Evolutionary conservation across 2,797 vertebrate genomes (phyloP).

Genomic region (Pyrocephalus nanus): DNA sequence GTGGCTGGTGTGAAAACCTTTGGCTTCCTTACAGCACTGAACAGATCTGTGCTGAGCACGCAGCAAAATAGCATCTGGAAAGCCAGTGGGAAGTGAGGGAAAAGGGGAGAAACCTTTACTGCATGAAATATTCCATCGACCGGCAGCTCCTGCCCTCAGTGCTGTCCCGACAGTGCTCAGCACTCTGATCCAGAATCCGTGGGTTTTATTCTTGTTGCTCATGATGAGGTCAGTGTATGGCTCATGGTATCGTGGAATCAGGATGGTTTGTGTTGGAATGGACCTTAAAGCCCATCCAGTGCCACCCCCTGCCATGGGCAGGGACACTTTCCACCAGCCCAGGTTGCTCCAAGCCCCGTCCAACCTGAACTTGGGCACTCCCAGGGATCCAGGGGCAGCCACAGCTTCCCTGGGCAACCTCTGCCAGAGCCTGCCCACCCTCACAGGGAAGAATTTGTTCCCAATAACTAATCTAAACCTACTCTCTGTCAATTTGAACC

Average conservation of each 20-base stretch:
- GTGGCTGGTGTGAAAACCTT: constrained; percentile 55
- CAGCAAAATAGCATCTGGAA: constrained; percentile 63
- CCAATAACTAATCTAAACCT: background rate
- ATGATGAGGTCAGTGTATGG: background rate
- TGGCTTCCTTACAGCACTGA: constrained; percentile 50
- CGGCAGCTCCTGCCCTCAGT: constrained; percentile 15
- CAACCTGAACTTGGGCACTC: background rate
- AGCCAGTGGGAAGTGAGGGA: constrained; percentile 51
- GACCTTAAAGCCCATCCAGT: background rate
- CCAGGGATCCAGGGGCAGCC: background rate
- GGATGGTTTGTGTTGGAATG: background rate
- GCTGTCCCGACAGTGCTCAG: background rate
- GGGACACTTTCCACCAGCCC: background rate
- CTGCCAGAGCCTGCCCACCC: background rate
- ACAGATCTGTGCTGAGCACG: constrained; percentile 49
- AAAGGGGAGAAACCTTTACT: background rate
- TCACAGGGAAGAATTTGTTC: background rate
- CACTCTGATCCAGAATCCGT: background rate
- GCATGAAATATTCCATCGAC: background rate
- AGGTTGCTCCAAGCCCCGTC: too few relatives aligned
- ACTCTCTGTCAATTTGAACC: background rate
- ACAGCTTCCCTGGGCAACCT: background rate
- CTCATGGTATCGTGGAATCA: background rate
- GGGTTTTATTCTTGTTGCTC: background rate
- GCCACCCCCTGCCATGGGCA: background rate